Conservation (phyloP, 2,797 vertebrate genomes). For the Coendou prehensilis region DNA sequence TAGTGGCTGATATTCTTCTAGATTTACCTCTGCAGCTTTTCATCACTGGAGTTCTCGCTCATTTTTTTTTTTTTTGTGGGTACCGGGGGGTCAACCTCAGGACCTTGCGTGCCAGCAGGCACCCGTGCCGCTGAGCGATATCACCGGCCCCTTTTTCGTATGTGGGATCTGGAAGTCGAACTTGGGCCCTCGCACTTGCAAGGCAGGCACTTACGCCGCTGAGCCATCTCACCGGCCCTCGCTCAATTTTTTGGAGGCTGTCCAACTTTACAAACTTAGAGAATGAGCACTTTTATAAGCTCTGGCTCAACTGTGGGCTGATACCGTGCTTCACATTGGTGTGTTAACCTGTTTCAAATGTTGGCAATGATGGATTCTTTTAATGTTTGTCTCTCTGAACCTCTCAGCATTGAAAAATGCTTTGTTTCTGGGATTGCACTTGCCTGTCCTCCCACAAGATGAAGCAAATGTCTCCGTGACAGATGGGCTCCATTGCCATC, state of each 20-base stretch:
- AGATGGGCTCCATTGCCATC: conserved; percentile 10
- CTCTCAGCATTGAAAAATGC: conserved; percentile 62
- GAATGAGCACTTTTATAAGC: not conserved
- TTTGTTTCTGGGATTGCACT: conserved; percentile 51
- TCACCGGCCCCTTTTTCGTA: no score
- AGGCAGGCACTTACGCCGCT: no score
- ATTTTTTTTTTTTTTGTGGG: no score
- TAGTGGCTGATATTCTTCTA: not conserved
- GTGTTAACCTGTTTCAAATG: not conserved
- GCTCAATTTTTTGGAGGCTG: not conserved
- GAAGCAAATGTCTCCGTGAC: conserved; percentile 72
- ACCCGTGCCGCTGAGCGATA: no score
- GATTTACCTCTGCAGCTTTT: not conserved
- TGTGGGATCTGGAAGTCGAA: no score
- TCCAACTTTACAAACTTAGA: not conserved
- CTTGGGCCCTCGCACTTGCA: no score
- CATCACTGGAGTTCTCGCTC: not conserved
- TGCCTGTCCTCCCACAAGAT: conserved; percentile 67
- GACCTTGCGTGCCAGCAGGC: no score
- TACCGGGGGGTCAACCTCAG: no score
- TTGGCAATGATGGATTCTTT: conserved; percentile 60
- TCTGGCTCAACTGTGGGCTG: not conserved
- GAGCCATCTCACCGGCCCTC: no score
- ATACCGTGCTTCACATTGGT: not conserved
- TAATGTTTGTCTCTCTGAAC: not conserved